A percentile compares a stretch with the other conserved stretches of the same genome.
These are phyloP conservation scores for Cotesia vestalis DNA, from an alignment of 1,140 invertebrate species.

Conservation along the genomic window DNA sequence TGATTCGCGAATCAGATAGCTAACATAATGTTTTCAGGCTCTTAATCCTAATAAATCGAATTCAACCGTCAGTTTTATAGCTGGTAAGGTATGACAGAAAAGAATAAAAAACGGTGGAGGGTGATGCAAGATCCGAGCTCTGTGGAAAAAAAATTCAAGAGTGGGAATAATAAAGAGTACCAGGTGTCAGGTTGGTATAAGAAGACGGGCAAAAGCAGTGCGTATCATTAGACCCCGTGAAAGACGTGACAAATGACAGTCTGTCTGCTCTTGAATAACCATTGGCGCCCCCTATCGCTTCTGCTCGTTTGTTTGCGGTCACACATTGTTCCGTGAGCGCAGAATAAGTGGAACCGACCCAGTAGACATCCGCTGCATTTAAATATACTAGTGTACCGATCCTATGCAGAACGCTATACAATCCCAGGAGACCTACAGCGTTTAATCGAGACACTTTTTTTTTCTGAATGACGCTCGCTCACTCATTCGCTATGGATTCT, in stretches of 20 bases:
- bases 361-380: not conserved
- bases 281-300: constrained; percentile 64
- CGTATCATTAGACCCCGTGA: constrained; percentile 65
- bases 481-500: constrained; percentile 61
- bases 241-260: constrained; percentile 66
- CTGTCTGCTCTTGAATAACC: constrained; percentile 61
- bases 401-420: no score
- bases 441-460: constrained; percentile 23
- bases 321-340: constrained; percentile 54
- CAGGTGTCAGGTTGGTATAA: constrained; percentile 55
- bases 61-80: constrained; percentile 53
- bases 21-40: constrained; percentile 27
- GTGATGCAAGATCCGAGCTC: not conserved
- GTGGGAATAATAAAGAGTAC: constrained; percentile 55
- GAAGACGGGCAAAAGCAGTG: constrained; percentile 64
- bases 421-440: constrained; percentile 1
- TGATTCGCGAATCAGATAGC: no score
- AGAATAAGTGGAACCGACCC: not conserved
- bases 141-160: constrained; percentile 32
- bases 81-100: constrained; percentile 27
- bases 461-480: constrained; percentile 41
- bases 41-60: constrained; percentile 65
- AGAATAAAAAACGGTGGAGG: constrained; percentile 26
- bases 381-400: no score
- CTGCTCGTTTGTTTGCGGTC: constrained; percentile 65